Base-by-base conservation (phyloP, 2,888 invertebrate genomes). In the Napeogenes inachia region DNA sequence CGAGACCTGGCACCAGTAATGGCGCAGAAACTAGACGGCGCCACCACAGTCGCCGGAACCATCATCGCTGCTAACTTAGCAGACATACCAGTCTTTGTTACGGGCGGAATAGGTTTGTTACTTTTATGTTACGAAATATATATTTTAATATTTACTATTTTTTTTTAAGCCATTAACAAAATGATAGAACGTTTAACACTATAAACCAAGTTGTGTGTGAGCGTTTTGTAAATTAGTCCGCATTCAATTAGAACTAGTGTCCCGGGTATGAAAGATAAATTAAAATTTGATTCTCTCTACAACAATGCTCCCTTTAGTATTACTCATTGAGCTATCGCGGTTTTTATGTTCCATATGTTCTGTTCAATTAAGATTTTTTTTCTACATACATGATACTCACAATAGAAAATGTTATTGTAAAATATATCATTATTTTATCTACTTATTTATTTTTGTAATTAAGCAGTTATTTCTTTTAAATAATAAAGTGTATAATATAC, bases 41-140 rank as follows among this genome's bases (percentile, higher is more conserved):
- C 99, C 1, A 99, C 99, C 0, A 99, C 99, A 0, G 99, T 99
- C 1, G 96, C 98, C 0, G 98, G 96, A 0, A 99, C 99, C 0
- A 94, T 99, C 89, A 90, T 97, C 45, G 93, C 96, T 6, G 96
- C 99, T 0, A 92, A 96, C 65, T 88, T 93, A 68, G 95, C 94
- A 8, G 96, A 95, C 5, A 97, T 99, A 74, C 92, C 94, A 12
- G 92, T 99, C 58, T 98, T 99, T 91, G 99, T 97, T 2, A 99
- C 99, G 35, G 99, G 99, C 67, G 96, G 95, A 3, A 91, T 93
- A 70, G 93, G 93, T 91, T 69, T 72, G 74, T 45, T 30, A 57
- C 2, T 46, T 53, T 33, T 42, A 13, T 21, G 21, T 21, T 21
- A 21, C 21, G 21, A 21, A 21, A 21, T 21, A 21, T 21, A 21